These are phyloP conservation scores for Tetraodon nigroviridis DNA, from an alignment of 2,113 vertebrate species.

Conservation along the genomic window DNA sequence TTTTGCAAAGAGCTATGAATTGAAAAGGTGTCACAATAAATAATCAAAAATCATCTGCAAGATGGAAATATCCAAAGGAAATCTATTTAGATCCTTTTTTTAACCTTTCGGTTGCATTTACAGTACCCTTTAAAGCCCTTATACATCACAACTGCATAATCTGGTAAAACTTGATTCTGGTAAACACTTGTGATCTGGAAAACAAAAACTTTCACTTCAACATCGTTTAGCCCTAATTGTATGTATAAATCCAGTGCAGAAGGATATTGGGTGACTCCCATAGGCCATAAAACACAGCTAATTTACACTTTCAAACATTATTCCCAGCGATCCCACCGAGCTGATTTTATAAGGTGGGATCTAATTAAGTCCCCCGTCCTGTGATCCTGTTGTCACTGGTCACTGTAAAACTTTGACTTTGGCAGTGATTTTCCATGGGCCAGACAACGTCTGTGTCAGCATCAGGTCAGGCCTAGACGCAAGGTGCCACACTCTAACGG, in stretches of 20 bases:
- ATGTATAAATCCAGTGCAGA: conserved; percentile 54
- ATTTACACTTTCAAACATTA: conserved; percentile 46
- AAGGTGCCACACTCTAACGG: conserved; percentile 57
- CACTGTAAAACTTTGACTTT: conserved; percentile 42
- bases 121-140: no score
- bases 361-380: conserved; percentile 63
- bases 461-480: conserved; percentile 48
- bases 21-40: no score
- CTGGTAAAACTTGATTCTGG: conserved; percentile 56
- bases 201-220: no score
- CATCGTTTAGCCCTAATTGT: conserved; percentile 44
- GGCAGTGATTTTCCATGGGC: conserved; percentile 55
- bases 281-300: conserved; percentile 25
- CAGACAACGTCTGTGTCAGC: conserved; percentile 51
- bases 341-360: conserved; percentile 53
- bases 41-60: no score
- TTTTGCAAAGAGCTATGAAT: no score
- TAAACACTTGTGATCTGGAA: no score
- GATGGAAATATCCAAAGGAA: neutral
- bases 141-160: conserved; percentile 41
- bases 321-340: conserved; percentile 36
- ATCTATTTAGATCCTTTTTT: no score
- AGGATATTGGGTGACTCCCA: conserved; percentile 54
- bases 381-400: conserved; percentile 46
- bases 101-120: no score